These are phyloP conservation scores for Ectropis grisescens DNA, from an alignment of 1,140 invertebrate genomes.

Conservation along the genomic window DNA sequence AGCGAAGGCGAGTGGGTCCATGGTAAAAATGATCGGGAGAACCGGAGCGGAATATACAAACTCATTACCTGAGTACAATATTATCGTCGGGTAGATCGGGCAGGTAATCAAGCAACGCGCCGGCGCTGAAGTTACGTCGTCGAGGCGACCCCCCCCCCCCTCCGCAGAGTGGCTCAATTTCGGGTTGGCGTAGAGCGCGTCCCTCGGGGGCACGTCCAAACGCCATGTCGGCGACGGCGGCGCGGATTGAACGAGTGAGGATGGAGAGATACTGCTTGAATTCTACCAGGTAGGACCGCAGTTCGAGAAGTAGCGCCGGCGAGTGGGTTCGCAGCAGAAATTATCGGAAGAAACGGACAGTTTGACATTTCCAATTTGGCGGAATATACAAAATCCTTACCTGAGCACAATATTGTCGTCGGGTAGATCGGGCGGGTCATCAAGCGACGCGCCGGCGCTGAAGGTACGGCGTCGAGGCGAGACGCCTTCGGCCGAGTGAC, in stretches of 20 bases:
- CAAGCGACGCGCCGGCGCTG: constrained; percentile 42
- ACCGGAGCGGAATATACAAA: too few relatives aligned
- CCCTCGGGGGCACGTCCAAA: constrained; percentile 89
- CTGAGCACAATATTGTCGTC: constrained; percentile 44
- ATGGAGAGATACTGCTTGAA: constrained; percentile 79
- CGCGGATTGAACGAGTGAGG: constrained; percentile 85
- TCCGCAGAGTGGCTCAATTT: constrained; percentile 64
- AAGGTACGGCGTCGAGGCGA: constrained; percentile 53
- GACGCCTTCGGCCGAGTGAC: constrained; percentile 55
- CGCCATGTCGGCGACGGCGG: constrained; percentile 94
- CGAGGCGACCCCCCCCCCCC: constrained; percentile 52
- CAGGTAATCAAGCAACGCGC: constrained; percentile 45
- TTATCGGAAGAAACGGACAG: too few relatives aligned
- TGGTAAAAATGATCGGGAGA: too few relatives aligned
- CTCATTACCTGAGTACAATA: constrained; percentile 53
- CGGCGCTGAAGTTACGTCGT: constrained; percentile 46
- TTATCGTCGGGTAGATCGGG: constrained; percentile 36
- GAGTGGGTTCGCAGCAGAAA: too few relatives aligned
- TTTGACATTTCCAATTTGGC: too few relatives aligned
- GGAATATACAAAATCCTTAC: too few relatives aligned
- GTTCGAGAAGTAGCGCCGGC: constrained; percentile 88
- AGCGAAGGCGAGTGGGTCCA: too few relatives aligned
- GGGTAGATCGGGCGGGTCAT: constrained; percentile 45
- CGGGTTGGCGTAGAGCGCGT: constrained; percentile 71
- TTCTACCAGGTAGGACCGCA: constrained; percentile 84